Percentiles rank a stretch among this genome's conserved stretches.
Evolutionary conservation across 2,113 vertebrate species (phyloP).

Genomic region (Dipodomys ordii): DNA sequence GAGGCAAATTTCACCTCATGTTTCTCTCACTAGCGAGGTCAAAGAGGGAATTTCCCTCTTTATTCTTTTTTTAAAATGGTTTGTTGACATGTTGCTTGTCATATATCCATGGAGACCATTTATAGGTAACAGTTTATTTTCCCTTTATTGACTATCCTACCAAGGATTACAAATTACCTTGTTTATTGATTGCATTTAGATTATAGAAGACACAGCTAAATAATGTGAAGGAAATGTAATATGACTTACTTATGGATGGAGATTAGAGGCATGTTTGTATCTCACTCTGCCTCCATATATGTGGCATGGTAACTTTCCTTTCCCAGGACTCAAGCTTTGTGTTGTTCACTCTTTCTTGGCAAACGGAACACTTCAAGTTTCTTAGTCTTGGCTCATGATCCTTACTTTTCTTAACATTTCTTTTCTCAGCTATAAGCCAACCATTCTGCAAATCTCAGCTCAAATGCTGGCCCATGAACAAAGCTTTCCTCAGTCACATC

Average conservation of each 20-base stretch:
- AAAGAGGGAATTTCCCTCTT: not conserved
- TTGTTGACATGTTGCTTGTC: not conserved
- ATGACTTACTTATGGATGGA: not conserved
- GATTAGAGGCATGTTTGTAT: not conserved
- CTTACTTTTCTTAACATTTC: not conserved
- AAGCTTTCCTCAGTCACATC: too few species aligned
- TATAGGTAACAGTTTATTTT: not conserved
- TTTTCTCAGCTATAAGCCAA: not conserved
- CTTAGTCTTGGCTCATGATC: not conserved
- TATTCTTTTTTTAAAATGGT: not conserved
- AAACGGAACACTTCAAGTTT: not conserved
- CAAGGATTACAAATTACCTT: not conserved
- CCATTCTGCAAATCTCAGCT: not conserved
- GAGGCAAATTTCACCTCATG: slow-evolving; percentile 4
- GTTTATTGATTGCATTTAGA: not conserved
- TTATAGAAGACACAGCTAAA: not conserved
- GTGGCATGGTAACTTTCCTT: not conserved
- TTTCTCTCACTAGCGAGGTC: slow-evolving; percentile 28
- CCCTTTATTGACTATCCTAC: not conserved
- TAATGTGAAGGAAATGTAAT: not conserved
- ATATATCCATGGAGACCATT: not conserved
- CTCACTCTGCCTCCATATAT: not conserved
- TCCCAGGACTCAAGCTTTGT: not conserved
- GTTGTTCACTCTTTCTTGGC: not conserved
- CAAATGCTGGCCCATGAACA: not conserved